Base-by-base conservation (phyloP, 2,797 vertebrate species). In the Thamnophis elegans region DNA sequence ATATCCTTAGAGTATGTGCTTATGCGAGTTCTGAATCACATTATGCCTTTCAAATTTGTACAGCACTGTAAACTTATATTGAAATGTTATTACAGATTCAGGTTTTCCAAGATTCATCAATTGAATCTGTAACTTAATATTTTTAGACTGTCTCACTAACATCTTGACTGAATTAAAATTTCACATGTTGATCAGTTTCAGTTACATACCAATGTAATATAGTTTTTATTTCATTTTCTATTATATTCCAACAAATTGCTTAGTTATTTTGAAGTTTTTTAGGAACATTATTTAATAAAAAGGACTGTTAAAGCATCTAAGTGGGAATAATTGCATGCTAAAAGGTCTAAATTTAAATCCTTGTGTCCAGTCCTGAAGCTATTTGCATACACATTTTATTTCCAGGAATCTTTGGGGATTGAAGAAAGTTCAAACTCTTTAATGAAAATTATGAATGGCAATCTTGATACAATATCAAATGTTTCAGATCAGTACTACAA, bases 401-500 rank as follows among this genome's bases (percentile, higher is more conserved):
- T 96, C 3, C 0, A 98, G 98, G 92, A 20, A 0, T 96, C 96
- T 89, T 0, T 97, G 56, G 88, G 90, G 92, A 93, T 91, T 94
- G 96, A 96, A 97, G 94, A 94, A 87, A 97, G 96, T 9, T 59
- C 96, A 12, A 0, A 47, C 12, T 91, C 96, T 36, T 93, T 3
- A 0, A 68, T 98, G 92, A 96, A 95, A 92, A 92, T 58, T 73
- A 93, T 95, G 59, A 97, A 98, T 59, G 95, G 95, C 3, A 95
- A 97, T 60, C 91, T 98, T 1, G 86, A 78, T 87, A 92, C 86
- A 5, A 9, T 98, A 89, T 97, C 96, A 87, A 89, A 95, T 91
- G 97, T 97, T 92, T 97, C 98, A 28, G 94, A 96, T 26, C 36
- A 92, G 12, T 92, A 99, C 65, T 95, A 97, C 65, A 94, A 97